These are phyloP conservation scores for Platichthys flesus DNA, from an alignment of 2,113 vertebrate species.

Conservation along the genomic window DNA sequence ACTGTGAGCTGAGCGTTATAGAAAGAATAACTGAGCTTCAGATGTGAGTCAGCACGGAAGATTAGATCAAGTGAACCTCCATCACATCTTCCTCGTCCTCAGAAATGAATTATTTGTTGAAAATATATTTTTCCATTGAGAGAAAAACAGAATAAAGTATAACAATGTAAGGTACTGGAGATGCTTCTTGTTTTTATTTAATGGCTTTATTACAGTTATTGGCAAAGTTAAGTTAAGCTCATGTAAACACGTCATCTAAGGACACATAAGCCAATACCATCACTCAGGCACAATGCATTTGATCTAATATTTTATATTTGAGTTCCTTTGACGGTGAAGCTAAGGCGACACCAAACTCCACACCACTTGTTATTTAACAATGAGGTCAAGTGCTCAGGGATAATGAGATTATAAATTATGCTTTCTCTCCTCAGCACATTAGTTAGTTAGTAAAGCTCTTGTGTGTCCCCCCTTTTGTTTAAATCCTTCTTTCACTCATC, in stretches of 20 bases:
- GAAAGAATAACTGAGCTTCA: no score
- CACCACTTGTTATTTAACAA: conserved; percentile 4
- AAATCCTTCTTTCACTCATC: background rate
- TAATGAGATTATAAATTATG: background rate
- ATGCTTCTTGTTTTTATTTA: conserved; percentile 25
- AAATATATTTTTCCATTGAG: no score
- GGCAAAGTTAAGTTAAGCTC: no score
- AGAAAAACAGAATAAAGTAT: background rate
- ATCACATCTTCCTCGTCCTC: no score
- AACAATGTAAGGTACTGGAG: no score
- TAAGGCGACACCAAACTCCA: background rate
- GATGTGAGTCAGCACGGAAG: no score
- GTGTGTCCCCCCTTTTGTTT: no score
- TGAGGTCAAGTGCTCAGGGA: background rate
- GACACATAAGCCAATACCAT: background rate
- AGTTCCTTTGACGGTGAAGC: conserved; percentile 5
- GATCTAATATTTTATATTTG: conserved; percentile 16
- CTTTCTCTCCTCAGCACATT: background rate
- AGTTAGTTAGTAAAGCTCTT: background rate
- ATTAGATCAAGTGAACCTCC: no score
- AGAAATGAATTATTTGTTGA: no score
- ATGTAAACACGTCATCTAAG: no score
- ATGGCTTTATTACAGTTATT: background rate
- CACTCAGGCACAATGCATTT: conserved; percentile 22
- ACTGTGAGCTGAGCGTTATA: no score